These are phyloP conservation scores for Potamilus streckersoni DNA, from an alignment of 1,140 invertebrate species.

Conservation along the genomic window DNA sequence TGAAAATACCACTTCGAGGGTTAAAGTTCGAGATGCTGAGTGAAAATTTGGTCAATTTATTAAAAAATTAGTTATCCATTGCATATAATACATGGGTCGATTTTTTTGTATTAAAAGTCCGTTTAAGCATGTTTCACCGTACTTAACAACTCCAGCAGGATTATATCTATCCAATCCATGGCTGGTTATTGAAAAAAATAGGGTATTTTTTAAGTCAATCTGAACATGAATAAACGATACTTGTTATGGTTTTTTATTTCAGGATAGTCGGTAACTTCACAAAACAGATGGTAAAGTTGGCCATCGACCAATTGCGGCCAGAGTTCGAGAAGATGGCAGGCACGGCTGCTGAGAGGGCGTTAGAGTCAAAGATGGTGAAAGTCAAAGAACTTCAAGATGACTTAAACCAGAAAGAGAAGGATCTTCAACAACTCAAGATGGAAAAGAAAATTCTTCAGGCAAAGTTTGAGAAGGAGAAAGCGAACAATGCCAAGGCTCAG, in stretches of 20 bases:
- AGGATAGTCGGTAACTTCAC: slow-evolving; percentile 47
- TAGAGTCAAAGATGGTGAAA: slow-evolving; percentile 41
- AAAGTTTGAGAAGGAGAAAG: slow-evolving; percentile 44
- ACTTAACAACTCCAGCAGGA: too few relatives aligned
- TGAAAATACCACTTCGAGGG: too few relatives aligned
- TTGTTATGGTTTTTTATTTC: background rate
- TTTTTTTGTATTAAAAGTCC: too few relatives aligned
- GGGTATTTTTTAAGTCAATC: too few relatives aligned
- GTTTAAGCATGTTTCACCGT: too few relatives aligned
- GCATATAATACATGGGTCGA: too few relatives aligned
- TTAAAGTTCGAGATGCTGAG: too few relatives aligned
- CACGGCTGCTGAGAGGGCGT: slow-evolving; percentile 37
- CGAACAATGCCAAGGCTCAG: slow-evolving; percentile 19
- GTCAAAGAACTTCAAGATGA: slow-evolving; percentile 43
- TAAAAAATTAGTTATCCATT: too few relatives aligned
- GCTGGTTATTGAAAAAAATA: too few relatives aligned
- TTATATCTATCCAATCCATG: too few relatives aligned
- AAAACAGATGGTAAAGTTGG: slow-evolving; percentile 45
- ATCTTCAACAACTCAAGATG: slow-evolving; percentile 36
- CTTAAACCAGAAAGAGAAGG: slow-evolving; percentile 41
- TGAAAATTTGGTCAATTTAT: too few relatives aligned
- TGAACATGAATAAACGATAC: too few relatives aligned
- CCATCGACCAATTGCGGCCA: slow-evolving; percentile 42
- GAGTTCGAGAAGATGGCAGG: slow-evolving; percentile 46
- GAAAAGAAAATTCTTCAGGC: slow-evolving; percentile 46